phyloP scores from a whole-genome alignment of 2,797 vertebrate genomes.

The Myripristis jacobus region DNA sequence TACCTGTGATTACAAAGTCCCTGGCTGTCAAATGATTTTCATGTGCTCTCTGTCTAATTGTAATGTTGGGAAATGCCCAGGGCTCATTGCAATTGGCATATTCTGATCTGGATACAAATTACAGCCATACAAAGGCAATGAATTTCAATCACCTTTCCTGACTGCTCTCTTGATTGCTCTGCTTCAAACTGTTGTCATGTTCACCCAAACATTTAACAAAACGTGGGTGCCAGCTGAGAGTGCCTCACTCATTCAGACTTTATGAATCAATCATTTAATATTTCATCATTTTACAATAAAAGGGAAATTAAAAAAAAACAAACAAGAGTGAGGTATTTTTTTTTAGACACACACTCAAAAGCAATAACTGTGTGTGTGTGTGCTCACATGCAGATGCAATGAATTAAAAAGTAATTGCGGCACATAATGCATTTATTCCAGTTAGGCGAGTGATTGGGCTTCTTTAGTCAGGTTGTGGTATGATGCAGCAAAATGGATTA shows the following conservation, averaged over 20 bases:
- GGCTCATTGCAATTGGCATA: slow-evolving; percentile 61
- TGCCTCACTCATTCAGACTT: slow-evolving; percentile 63
- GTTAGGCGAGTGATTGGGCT: not conserved
- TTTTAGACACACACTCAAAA: too few species aligned
- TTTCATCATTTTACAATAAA: slow-evolving; percentile 22
- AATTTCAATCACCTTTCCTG: slow-evolving; percentile 82
- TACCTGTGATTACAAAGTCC: slow-evolving; percentile 39
- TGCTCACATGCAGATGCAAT: not conserved
- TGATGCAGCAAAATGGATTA: not conserved
- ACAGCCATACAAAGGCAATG: slow-evolving; percentile 78
- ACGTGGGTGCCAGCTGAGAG: slow-evolving; percentile 52
- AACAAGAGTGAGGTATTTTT: too few species aligned
- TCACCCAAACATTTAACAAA: slow-evolving; percentile 68
- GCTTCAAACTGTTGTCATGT: slow-evolving; percentile 63
- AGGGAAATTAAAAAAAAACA: slow-evolving; percentile 49
- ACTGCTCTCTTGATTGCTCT: slow-evolving; percentile 69
- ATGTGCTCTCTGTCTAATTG: slow-evolving; percentile 72
- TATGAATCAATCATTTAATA: slow-evolving; percentile 71
- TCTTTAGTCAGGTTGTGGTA: not conserved
- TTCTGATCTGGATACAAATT: slow-evolving; percentile 77
- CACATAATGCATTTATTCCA: not conserved
- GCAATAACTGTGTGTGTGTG: too few species aligned
- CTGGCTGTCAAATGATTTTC: slow-evolving; percentile 44
- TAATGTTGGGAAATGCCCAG: slow-evolving; percentile 59
- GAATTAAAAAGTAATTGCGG: not conserved